Conservation (phyloP, 2,797 vertebrate species). For the Sebastes miniatus region DNA sequence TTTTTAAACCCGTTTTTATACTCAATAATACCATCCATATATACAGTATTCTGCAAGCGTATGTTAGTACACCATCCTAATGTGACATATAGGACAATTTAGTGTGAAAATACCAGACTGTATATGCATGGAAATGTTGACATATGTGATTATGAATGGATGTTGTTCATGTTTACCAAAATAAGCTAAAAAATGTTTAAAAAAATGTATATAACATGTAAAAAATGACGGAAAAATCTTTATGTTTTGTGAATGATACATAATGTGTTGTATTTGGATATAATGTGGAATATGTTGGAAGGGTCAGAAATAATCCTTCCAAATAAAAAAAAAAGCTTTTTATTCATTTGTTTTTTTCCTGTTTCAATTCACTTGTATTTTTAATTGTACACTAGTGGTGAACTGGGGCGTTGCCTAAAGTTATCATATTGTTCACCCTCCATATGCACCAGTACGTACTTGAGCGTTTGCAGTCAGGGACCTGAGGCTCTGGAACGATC, state of each 20-base stretch:
- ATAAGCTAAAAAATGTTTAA: slow-evolving; percentile 79
- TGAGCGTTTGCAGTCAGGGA: too few relatives aligned
- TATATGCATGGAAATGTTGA: slow-evolving; percentile 61
- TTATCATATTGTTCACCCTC: not conserved
- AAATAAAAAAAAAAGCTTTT: slow-evolving; percentile 59
- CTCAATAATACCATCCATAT: not conserved
- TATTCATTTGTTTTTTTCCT: not conserved
- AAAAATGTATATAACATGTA: slow-evolving; percentile 84
- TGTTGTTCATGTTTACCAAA: slow-evolving; percentile 61
- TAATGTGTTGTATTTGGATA: slow-evolving; percentile 86
- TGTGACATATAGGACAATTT: slow-evolving; percentile 46
- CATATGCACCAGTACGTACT: too few relatives aligned
- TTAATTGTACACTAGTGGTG: not conserved
- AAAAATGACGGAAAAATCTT: slow-evolving; percentile 53
- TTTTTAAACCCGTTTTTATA: slow-evolving; percentile 57
- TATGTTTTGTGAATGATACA: slow-evolving; percentile 83
- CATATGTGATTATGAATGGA: slow-evolving; percentile 47
- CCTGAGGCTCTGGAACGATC: too few relatives aligned
- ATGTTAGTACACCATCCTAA: slow-evolving; percentile 23
- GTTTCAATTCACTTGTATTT: not conserved
- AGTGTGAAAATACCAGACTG: slow-evolving; percentile 44
- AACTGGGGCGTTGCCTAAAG: not conserved
- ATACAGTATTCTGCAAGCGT: slow-evolving; percentile 36
- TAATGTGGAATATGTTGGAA: slow-evolving; percentile 76
- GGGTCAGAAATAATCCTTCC: slow-evolving; percentile 20